Evolutionary conservation across 1,140 invertebrate genomes (phyloP).

Genomic region (Colletes gigas): DNA sequence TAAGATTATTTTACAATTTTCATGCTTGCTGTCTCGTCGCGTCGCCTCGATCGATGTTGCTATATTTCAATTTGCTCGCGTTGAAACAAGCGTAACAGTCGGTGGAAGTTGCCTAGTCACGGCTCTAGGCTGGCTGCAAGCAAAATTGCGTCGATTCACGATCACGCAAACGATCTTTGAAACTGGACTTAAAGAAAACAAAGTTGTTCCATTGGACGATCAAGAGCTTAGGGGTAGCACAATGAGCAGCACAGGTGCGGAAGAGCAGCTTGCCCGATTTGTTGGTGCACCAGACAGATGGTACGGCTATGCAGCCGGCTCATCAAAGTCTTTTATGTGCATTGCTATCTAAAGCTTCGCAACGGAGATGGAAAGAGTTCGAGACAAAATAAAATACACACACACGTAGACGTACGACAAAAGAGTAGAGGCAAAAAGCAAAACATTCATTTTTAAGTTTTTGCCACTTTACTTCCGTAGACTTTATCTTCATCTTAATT

Average conservation of each 20-base stretch:
- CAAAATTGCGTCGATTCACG: not conserved
- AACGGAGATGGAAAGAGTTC: constrained; percentile 10
- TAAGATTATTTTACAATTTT: no score
- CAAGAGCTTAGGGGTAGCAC: constrained; percentile 48
- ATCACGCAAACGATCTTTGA: constrained; percentile 13
- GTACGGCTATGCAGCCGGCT: constrained; percentile 59
- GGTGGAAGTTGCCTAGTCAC: not conserved
- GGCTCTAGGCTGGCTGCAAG: not conserved
- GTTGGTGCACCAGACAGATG: constrained; percentile 57
- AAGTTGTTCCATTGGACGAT: constrained; percentile 64
- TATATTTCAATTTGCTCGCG: not conserved
- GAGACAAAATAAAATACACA: not conserved
- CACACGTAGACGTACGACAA: no score
- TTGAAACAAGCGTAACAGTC: not conserved
- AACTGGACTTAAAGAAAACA: constrained; percentile 56
- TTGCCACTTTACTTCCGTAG: not conserved
- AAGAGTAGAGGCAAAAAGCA: not conserved
- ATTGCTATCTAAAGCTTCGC: constrained; percentile 6
- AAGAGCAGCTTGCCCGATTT: constrained; percentile 62
- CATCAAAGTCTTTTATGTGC: constrained; percentile 51
- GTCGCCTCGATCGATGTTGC: no score
- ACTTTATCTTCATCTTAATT: not conserved
- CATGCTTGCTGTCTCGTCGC: no score
- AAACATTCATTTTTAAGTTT: not conserved
- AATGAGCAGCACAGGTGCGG: constrained; percentile 65